A percentile compares a stretch with the other conserved stretches of the same genome.
Conservation (phyloP, 2,113 vertebrate species). For the Theropithecus gelada region DNA sequence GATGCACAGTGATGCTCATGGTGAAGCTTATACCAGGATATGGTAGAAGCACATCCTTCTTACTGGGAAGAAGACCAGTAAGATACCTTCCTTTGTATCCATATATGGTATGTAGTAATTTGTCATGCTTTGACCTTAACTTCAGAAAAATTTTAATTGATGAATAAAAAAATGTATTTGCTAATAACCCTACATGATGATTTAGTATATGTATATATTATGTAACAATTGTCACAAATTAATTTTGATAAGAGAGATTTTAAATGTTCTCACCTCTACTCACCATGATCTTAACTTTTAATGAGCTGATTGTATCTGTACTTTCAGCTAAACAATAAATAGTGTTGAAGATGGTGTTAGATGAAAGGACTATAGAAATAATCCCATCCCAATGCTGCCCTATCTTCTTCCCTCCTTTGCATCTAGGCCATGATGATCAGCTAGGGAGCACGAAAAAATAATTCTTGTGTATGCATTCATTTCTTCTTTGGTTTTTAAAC, state of each 20-base stretch:
- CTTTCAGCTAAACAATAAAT: neutral
- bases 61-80: neutral
- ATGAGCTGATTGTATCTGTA: neutral
- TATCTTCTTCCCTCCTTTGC: neutral
- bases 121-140: neutral
- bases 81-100: neutral
- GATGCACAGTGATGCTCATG: neutral
- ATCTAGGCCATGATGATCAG: neutral
- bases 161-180: neutral
- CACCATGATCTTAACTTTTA: neutral
- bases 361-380: neutral
- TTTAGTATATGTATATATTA: neutral
- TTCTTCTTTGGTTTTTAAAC: neutral
- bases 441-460: neutral
- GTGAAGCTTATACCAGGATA: neutral
- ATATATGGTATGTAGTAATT: neutral
- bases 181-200: neutral
- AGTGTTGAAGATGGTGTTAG: neutral
- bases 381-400: neutral
- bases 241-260: neutral
- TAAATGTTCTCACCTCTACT: neutral
- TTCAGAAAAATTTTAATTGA: no score
- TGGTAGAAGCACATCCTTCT: no score
- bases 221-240: neutral
- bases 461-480: neutral